These are phyloP conservation scores for Shinisaurus crocodilurus DNA, from an alignment of 2,113 vertebrate genomes.

Conservation along the genomic window DNA sequence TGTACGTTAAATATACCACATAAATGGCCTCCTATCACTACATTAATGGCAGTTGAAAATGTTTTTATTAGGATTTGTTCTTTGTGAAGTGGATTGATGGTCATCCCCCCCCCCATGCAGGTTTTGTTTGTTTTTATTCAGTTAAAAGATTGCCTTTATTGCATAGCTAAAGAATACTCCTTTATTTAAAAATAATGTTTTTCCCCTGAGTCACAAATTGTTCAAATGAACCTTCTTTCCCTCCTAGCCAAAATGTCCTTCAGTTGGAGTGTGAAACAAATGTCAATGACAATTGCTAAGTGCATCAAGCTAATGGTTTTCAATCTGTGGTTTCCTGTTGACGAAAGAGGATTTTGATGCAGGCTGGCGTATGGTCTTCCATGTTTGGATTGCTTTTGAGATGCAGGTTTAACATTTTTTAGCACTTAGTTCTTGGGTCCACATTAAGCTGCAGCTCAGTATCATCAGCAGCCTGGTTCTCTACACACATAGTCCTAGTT, in stretches of 20 bases:
- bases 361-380: neutral
- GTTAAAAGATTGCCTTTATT: neutral
- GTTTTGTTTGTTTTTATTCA: neutral
- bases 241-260: neutral
- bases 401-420: constrained; percentile 40
- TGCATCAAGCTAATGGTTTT: neutral
- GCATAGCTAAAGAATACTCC: neutral
- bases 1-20: no score
- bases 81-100: neutral
- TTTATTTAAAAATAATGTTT: neutral
- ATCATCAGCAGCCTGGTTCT: neutral
- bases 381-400: neutral
- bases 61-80: neutral
- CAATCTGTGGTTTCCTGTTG: neutral
- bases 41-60: neutral
- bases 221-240: neutral
- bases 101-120: neutral
- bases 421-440: constrained; percentile 28
- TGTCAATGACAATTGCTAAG: neutral
- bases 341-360: neutral
- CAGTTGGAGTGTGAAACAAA: neutral
- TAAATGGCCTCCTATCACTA: neutral
- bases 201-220: neutral
- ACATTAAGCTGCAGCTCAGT: constrained; percentile 26
- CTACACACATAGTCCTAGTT: no score